Evolutionary conservation across 2,888 invertebrate species (phyloP), one percentile per base, ranked within the genome.

Genomic region (Callyntrura guangdongensis): DNA sequence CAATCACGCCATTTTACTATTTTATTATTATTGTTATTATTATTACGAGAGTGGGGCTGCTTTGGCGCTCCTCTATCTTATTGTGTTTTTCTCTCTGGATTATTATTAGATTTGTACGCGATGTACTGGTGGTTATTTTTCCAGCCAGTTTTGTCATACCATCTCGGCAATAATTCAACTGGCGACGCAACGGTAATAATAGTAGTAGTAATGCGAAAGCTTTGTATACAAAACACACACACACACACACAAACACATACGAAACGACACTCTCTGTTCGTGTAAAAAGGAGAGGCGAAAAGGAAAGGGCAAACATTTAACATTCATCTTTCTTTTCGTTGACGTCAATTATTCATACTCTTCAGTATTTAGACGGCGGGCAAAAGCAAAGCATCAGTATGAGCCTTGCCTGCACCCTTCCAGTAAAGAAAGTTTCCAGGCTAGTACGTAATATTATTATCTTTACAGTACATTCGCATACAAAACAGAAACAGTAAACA

Each of bases 251-350:
- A 67, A 0, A n/a, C 4, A 64, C 11, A 74, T 14, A 74, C 49
- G 12, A 74, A 17, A 74, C 27, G 25, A 67, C 27, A 67, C 36
- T 27, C 36, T 67, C 36, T 6, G 36, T 36, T 36, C 36, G 64
- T 82, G 36, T 59, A 82, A 56, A 79, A n/a, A 20, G n/a, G 20
- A 53, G n/a, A 74, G 22, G 14, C 59, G 56, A 81, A 64, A 22
- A 53, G 82, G 69, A 82, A 88, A 88, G 88, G 88, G 89, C 89
- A 89, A 89, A 84, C 89, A 77, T 89, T 83, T 89, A 89, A 77
- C 83, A 89, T 89, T 89, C 89, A 89, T 89, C 83, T 59, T 83
- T 89, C 88, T 88, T 81, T 36, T 81, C 27, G 79, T 79, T 89
- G 89, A 89, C 89, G 89, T 47, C 89, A 72, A 89, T 84, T 84